These are phyloP conservation scores for Merops nubicus DNA, from an alignment of 2,113 vertebrate species.

Conservation along the genomic window DNA sequence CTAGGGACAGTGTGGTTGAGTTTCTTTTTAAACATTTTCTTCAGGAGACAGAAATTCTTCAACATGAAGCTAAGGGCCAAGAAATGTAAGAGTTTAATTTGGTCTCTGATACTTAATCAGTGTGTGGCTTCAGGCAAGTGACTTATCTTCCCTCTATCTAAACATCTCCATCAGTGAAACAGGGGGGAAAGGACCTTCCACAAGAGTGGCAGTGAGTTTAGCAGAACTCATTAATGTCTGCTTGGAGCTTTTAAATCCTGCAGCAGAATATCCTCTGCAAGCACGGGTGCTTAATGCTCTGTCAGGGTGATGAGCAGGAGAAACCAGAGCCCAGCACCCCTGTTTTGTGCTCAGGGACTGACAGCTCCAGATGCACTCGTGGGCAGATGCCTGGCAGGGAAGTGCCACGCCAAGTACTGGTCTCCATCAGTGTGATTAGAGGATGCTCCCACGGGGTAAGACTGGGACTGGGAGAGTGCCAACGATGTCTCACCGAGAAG, in stretches of 20 bases:
- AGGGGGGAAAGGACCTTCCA: constrained; percentile 23
- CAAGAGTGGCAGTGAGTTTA: constrained; percentile 28
- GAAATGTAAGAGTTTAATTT: constrained; percentile 61
- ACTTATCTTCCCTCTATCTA: constrained; percentile 55
- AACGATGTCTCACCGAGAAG: constrained; percentile 53
- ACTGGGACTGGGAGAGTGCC: constrained; percentile 43
- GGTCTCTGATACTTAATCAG: constrained; percentile 56
- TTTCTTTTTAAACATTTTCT: constrained; percentile 3
- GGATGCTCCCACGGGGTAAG: constrained; percentile 23
- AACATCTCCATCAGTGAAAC: not conserved
- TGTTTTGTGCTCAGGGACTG: not conserved
- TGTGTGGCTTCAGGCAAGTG: constrained; percentile 30
- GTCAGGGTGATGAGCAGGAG: not conserved
- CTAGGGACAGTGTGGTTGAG: not conserved
- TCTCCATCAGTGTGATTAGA: not conserved
- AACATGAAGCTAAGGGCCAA: constrained; percentile 13
- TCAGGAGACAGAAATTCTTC: not conserved
- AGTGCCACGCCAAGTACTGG: rapidly evolving
- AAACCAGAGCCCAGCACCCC: not conserved
- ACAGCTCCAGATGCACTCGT: rapidly evolving
- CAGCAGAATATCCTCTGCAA: not conserved
- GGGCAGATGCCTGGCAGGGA: not conserved
- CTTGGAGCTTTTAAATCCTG: constrained; percentile 8
- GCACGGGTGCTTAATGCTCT: not conserved
- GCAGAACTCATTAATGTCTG: constrained; percentile 26